Evolutionary conservation across 1,140 invertebrate genomes (phyloP).

Genomic region (Papilio dardanus): DNA sequence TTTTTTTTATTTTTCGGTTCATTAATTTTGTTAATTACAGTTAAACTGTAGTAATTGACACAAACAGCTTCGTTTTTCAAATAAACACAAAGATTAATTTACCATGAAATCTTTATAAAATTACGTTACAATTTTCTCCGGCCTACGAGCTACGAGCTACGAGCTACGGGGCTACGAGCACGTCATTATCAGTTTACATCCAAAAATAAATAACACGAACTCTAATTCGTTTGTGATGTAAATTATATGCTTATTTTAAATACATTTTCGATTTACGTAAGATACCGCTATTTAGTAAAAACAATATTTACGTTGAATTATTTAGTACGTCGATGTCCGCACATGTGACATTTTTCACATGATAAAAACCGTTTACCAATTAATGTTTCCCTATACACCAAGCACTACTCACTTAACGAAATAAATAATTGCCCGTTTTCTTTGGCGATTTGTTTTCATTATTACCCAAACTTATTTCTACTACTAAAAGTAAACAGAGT

Average conservation of each 20-base stretch:
- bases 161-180: neutral
- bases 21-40: neutral
- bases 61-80: neutral
- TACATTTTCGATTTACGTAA: neutral
- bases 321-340: neutral
- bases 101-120: neutral
- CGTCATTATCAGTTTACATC: neutral
- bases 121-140: neutral
- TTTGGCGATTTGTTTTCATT: no score
- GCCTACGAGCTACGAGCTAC: neutral
- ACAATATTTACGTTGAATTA: neutral
- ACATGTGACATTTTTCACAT: neutral
- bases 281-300: neutral
- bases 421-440: no score
- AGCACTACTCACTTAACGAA: no score
- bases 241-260: neutral
- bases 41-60: neutral
- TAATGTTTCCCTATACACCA: no score
- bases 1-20: neutral
- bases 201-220: neutral
- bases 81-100: constrained; percentile 1
- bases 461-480: no score
- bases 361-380: neutral
- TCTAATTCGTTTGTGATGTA: constrained; percentile 2
- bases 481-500: neutral